Base-by-base conservation (phyloP, 2,888 invertebrate species). In the Tuberolachnus salignus region DNA sequence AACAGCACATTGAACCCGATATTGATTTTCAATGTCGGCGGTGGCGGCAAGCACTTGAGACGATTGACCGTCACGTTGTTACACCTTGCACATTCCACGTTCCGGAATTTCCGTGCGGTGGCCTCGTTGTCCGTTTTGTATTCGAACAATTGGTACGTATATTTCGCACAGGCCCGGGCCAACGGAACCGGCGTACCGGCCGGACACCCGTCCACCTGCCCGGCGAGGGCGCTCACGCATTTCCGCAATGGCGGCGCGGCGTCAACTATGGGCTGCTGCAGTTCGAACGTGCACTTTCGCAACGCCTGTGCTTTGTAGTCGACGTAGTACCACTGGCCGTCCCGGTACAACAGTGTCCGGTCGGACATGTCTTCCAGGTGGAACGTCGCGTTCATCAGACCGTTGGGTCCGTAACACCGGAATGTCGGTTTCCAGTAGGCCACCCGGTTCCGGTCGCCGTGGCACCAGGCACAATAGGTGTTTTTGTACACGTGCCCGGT, bases 51-150 rank as follows among this genome's bases (percentile, higher is more conserved):
- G 63, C 84, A 83, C 23, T 70, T 71, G 1, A 83, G 78, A 44
- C 81, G 81, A 19, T 85, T 84, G 1, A 84, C 81, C n/a, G 84
- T 83, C 44, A 85, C 84, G 51, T 84, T 83, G 83, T 87, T 86
- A 82, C 87, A 87, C 55, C 85, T 82, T n/a, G 87, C 87, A 82
- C 87, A 87, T 81, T 87, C 86, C 0, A 84, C 84, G 82, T 87
- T 87, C 66, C 86, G 83, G 82, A 85, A 87, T 3, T 83, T 84
- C 26, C 83, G 83, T 19, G 83, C 16, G 9, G 1, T 14, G 3
- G 84, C 83, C 9, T 84, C 83, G 83, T 21, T 84, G 83, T 83
- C 21, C 8, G 59, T 13, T 0, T 0, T 8, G 55, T 46, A 8
- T 21, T 78, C 49, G 21, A 59, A 78, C 23, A 78, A 3, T 3